Conservation (phyloP, 2,113 vertebrate genomes). For the Oreotrochilus melanogaster region DNA sequence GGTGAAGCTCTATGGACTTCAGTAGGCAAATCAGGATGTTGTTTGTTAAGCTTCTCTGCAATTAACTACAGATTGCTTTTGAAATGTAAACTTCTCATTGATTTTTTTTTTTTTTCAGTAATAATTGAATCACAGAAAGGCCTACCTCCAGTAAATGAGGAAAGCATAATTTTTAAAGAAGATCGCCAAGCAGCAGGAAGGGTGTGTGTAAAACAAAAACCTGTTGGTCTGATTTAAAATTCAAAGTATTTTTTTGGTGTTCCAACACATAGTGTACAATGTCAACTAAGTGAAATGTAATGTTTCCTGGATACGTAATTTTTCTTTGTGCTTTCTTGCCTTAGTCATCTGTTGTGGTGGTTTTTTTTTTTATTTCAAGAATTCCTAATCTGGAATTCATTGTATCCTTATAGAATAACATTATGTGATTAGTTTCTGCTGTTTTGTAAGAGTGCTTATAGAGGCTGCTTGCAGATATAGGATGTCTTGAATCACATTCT, state of each 20-base stretch:
- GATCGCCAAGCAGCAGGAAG: slow-evolving; percentile 85
- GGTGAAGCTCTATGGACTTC: not conserved
- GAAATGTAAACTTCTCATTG: not conserved
- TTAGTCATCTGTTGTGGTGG: fast-evolving
- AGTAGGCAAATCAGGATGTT: not conserved
- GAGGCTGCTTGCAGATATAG: not conserved
- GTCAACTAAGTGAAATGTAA: not conserved
- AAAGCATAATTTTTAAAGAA: slow-evolving; percentile 89
- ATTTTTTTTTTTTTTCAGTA: slow-evolving; percentile 76
- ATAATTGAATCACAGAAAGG: slow-evolving; percentile 89
- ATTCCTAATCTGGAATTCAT: not conserved
- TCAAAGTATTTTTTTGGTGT: not conserved
- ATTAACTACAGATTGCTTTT: not conserved
- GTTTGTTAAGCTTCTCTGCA: not conserved
- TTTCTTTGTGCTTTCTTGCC: not conserved
- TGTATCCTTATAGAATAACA: not conserved
- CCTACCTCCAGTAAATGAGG: slow-evolving; percentile 87
- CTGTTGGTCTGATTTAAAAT: not conserved
- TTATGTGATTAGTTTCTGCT: not conserved
- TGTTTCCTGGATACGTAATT: not conserved
- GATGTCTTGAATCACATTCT: not conserved
- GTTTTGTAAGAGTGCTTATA: not conserved
- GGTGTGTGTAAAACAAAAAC: slow-evolving; percentile 72
- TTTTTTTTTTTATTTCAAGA: not conserved
- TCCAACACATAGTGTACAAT: not conserved